Percentiles rank a stretch among this genome's conserved stretches.
Conservation (phyloP, 2,888 invertebrate genomes). For the Pristionchus mayeri region DNA sequence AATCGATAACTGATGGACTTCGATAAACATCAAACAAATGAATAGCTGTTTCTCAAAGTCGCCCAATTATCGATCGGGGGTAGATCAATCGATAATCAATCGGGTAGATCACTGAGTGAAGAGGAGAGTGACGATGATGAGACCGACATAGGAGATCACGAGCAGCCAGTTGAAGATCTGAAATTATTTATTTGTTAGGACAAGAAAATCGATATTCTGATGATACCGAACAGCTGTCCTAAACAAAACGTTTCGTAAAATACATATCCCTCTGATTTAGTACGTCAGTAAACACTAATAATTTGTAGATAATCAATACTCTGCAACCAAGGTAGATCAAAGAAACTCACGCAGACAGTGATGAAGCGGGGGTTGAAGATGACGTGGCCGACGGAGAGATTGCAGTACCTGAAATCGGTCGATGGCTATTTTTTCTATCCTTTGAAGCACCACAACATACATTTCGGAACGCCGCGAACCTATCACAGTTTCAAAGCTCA, state of each 20-base stretch:
- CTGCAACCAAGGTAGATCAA: not conserved
- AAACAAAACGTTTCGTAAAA: too few species aligned
- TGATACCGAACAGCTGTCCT: not conserved
- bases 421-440: too few species aligned
- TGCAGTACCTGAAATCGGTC: conserved; percentile 25
- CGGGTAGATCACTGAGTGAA: conserved; percentile 50
- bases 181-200: conserved; percentile 28
- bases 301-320: too few species aligned
- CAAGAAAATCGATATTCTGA: not conserved
- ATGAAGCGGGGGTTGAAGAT: conserved; percentile 43
- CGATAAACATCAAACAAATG: not conserved
- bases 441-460: too few species aligned
- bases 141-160: conserved; percentile 62
- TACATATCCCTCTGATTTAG: too few species aligned
- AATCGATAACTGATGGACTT: not conserved
- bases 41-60: not conserved
- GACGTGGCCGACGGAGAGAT: conserved; percentile 45
- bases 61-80: too few species aligned
- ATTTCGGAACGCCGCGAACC: too few species aligned
- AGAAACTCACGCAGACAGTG: conserved; percentile 41
- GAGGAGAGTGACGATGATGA: conserved; percentile 60
- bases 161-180: conserved; percentile 69
- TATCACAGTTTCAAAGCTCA: too few species aligned
- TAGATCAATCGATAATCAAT: conserved; percentile 30
- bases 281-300: too few species aligned